Conservation (phyloP, 2,113 vertebrate genomes). For the Campylorhamphus procurvoides region DNA sequence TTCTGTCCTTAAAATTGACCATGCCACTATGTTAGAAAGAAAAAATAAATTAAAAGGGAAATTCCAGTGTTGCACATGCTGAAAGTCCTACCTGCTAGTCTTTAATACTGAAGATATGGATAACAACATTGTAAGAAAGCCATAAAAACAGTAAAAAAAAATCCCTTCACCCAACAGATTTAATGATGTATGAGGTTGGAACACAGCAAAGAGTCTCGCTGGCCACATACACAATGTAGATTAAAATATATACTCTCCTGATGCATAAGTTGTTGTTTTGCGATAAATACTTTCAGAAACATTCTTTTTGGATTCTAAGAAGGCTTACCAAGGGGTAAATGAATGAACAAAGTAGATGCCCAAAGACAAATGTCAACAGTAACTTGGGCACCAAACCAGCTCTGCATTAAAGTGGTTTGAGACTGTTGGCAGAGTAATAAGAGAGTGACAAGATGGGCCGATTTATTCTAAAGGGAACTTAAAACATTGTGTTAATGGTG, state of each 20-base stretch:
- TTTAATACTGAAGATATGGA: not conserved
- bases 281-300: not conserved
- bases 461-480: not conserved
- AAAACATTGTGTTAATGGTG: conserved; percentile 7
- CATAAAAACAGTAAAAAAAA: not conserved
- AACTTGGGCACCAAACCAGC: not conserved
- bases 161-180: not conserved
- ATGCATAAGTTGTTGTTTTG: not conserved
- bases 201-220: not conserved
- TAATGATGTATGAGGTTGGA: not conserved
- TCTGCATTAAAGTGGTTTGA: not conserved
- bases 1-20: not conserved
- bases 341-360: not conserved
- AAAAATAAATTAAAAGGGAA: not conserved
- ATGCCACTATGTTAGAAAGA: not conserved
- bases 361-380: not conserved
- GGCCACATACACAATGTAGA: not conserved
- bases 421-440: not conserved
- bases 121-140: not conserved
- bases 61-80: not conserved
- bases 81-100: not conserved
- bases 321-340: not conserved
- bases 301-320: not conserved
- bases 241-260: not conserved
- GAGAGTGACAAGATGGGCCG: not conserved